Evolutionary conservation across 2,888 invertebrate species (phyloP), one percentile per base, ranked within the genome.

Genomic region (Idaea straminata): DNA sequence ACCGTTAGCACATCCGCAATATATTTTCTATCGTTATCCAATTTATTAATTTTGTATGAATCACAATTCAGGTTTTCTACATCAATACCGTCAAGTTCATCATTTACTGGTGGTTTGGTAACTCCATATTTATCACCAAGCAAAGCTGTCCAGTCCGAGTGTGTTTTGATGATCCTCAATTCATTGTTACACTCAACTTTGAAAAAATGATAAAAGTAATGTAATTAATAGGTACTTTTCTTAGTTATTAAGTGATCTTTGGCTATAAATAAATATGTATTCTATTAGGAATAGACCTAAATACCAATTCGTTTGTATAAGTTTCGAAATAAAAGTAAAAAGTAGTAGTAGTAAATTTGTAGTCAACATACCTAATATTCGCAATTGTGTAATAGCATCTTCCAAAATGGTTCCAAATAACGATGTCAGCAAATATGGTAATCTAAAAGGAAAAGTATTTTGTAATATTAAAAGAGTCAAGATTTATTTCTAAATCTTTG

Each of bases 11-110:
- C 75, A 2, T 80, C 71, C 0, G 62, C 38, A 0, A 82, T 59
- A 15, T 68, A 79, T 7, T 78, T 75, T 69, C 89, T 84, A 71
- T 89, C 90, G 36, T 68, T 63, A 57, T 82, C 77, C 3, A 89
- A 72, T 73, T 89, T 89, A n/a, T 81, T 72, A 15, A 89, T 77
- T 66, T 87, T 87, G 65, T 84, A 82, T 25, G 82, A 79, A 15
- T 75, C 62, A 57, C 77, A 77, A 35, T 66, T 68, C 3, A 88
- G 67, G 2, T 79, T 74, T 2, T 70, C 69, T 0, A 62, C 65
- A 57, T 85, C 76, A 6, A 86, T 73, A 0, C 71, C 75, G 1
- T 75, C 75, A 5, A 85, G 68, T 0, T 83, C 79, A n/a, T 84
- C 80, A 0, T 15, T n/a, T 7, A 60, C 60, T 0, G 57, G 35